A percentile compares a stretch with the other conserved stretches of the same genome.
These are phyloP conservation scores for Acromyrmex echinatior DNA, from an alignment of 1,140 invertebrate genomes.

Conservation along the genomic window DNA sequence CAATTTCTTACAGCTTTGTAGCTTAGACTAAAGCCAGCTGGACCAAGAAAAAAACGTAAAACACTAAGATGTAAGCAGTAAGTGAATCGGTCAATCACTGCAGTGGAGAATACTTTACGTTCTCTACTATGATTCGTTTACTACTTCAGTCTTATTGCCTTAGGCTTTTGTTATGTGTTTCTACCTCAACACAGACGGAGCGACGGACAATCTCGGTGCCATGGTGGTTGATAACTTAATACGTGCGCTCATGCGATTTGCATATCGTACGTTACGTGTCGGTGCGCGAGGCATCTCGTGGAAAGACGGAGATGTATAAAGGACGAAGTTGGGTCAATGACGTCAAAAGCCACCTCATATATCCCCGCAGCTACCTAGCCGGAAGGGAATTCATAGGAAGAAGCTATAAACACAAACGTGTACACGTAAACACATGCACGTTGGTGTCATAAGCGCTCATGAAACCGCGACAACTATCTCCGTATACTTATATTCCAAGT, in stretches of 20 bases:
- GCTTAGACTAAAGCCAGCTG: no score
- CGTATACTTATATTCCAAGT: conserved; percentile 36
- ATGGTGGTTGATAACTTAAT: conserved; percentile 62
- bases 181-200: no score
- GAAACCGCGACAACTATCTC: conserved; percentile 51
- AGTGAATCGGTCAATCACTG: no score
- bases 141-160: no score
- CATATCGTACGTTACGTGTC: conserved; percentile 59
- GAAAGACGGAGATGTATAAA: conserved; percentile 27
- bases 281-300: conserved; percentile 25
- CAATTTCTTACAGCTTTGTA: no score
- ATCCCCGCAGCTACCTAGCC: conserved; percentile 32
- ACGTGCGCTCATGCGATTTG: conserved; percentile 55
- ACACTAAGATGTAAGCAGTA: no score
- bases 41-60: no score
- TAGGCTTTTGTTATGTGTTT: no score
- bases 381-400: conserved; percentile 51
- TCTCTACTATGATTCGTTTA: no score
- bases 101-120: no score
- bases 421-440: background rate
- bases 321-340: conserved; percentile 64
- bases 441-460: background rate
- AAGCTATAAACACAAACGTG: background rate
- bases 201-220: conserved; percentile 46
- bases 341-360: conserved; percentile 49